These are phyloP conservation scores for Buathra laborator DNA, from an alignment of 2,888 invertebrate genomes.

Conservation along the genomic window DNA sequence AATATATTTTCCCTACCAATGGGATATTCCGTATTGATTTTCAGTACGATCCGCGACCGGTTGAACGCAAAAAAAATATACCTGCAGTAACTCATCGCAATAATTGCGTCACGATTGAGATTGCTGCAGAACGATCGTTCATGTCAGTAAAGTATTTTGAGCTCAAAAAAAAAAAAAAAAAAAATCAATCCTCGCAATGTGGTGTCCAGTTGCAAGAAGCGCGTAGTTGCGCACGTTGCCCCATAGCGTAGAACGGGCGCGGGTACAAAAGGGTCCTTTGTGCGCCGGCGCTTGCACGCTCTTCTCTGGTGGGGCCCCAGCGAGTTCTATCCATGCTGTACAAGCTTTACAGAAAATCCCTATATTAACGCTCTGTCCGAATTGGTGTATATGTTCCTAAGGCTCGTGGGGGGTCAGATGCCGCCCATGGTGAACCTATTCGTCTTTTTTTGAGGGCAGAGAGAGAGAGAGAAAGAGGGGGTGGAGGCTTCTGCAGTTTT, in stretches of 20 bases:
- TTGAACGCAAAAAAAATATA: constrained; percentile 31
- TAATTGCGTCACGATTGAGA: constrained; percentile 65
- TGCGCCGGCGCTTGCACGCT: constrained; percentile 71
- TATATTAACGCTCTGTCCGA: constrained; percentile 62
- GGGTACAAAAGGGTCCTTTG: constrained; percentile 82
- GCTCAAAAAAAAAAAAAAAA: constrained; percentile 55
- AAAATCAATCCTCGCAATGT: constrained; percentile 77
- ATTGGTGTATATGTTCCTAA: constrained; percentile 60
- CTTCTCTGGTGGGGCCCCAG: constrained; percentile 60
- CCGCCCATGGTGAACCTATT: constrained; percentile 77
- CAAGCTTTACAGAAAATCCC: constrained; percentile 78
- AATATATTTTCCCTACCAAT: too few relatives aligned
- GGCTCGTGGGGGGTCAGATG: constrained; percentile 80
- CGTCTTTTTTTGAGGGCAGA: too few relatives aligned
- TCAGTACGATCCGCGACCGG: not conserved
- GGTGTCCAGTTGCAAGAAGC: constrained; percentile 83
- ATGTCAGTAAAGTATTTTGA: constrained; percentile 42
- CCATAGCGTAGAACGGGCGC: constrained; percentile 38
- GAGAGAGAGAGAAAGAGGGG: too few relatives aligned
- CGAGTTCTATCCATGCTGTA: constrained; percentile 70
- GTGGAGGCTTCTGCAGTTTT: constrained; percentile 68
- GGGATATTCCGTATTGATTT: too few relatives aligned
- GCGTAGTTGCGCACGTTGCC: constrained; percentile 68
- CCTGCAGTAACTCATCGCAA: constrained; percentile 62
- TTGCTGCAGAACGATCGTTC: constrained; percentile 43